Evolutionary conservation across 2,113 vertebrate genomes (phyloP), one percentile per base, ranked within the genome.

Genomic region (Struthio camelus): DNA sequence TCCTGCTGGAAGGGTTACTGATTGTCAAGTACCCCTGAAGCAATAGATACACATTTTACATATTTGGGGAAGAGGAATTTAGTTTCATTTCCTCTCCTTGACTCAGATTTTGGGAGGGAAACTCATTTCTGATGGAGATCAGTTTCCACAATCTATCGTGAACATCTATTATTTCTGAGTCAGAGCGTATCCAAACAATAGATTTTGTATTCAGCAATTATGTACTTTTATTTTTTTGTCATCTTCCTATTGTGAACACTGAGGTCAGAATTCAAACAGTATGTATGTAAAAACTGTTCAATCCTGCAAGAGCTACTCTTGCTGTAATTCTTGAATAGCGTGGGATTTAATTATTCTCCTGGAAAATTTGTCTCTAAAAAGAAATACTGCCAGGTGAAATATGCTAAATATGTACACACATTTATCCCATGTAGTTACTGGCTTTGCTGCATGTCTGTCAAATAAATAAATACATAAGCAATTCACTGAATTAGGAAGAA

Each of bases 401-500:
- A 65, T 6, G 4, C 30, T 51, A 85, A 84, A 71, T 66, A 67
- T 3, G 0, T 44, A 18, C 79, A 18, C 79, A 40, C 20, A 58
- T 83, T 50, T 79, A 53, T 86, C 89, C 70, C 22, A 24, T 56
- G 28, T 48, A 36, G 64, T 85, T 79, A n/a, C 48, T 73, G 88
- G 36, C 24, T 86, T 87, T 90, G n/a, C 77, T 82, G 34, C 12
- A 13, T 78, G 48, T 58, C 80, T 87, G 80, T 82, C 75, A 90
- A 67, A 73, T 85, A 94, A 93, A 91, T 79, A 92, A 82, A 87
- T 66, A 73, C 50, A 80, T 59, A 85, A 94, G 34, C 54, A 89
- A 44, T 92, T 92, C 76, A 88, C 25, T 76, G 42, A 86, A 54
- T 95, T 94, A 96, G 91, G 58, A 42, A 94, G 58, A 46, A 67